Evolutionary conservation across 2,113 vertebrate genomes (phyloP).

Genomic region (Sphyrna mokarran): DNA sequence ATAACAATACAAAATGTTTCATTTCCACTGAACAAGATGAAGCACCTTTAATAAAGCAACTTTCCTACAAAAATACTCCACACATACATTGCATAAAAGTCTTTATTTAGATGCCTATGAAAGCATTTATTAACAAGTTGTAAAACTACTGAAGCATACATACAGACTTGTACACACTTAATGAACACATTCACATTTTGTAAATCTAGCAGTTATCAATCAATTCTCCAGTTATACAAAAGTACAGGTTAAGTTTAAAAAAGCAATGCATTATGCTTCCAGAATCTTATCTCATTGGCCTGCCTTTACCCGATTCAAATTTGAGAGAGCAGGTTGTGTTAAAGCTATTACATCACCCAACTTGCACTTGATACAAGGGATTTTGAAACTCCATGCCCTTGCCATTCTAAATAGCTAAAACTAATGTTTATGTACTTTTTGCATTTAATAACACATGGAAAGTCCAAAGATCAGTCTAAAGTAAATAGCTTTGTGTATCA

Average conservation of each 20-base stretch:
- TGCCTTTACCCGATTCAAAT: neutral
- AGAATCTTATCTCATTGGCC: neutral
- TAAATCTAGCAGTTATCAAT: slow-evolving; percentile 27
- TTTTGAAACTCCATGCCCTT: neutral
- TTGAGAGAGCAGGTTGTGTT: neutral
- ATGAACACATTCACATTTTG: slow-evolving; percentile 21
- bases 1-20: neutral
- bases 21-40: neutral
- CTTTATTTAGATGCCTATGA: slow-evolving; percentile 6
- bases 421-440: neutral
- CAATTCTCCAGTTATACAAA: slow-evolving; percentile 27
- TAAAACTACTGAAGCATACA: slow-evolving; percentile 21
- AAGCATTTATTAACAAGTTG: slow-evolving; percentile 32
- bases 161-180: slow-evolving; percentile 23
- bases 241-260: neutral
- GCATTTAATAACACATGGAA: neutral
- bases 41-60: neutral
- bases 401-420: neutral
- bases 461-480: neutral
- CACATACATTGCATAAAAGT: neutral
- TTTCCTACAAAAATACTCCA: neutral
- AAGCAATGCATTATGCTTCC: neutral
- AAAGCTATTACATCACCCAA: neutral
- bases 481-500: neutral
- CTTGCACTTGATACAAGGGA: neutral